A percentile compares a stretch with the other conserved stretches of the same genome.
phyloP scores from a whole-genome alignment of 2,113 vertebrate genomes.

The Miniopterus natalensis region DNA sequence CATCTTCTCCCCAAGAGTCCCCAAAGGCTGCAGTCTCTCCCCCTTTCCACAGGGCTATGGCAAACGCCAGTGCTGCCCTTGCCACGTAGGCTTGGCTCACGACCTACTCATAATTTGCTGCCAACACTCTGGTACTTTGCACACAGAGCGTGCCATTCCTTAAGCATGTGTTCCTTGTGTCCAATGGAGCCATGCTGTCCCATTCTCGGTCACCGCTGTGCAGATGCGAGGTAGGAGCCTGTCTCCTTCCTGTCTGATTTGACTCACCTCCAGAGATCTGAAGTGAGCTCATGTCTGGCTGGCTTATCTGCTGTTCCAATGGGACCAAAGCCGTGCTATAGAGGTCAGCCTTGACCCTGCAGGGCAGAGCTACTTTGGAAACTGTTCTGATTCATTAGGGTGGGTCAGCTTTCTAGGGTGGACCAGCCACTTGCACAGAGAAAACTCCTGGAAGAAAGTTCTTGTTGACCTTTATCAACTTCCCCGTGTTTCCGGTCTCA shows the following conservation, averaged over 20 bases:
- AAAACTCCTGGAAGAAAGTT: background rate
- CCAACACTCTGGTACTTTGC: background rate
- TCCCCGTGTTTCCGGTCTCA: background rate
- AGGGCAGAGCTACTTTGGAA: background rate
- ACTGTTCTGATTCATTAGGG: background rate
- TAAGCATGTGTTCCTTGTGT: background rate
- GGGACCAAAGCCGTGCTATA: background rate
- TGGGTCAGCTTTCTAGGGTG: background rate
- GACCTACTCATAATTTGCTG: background rate
- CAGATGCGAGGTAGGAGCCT: slow-evolving; percentile 1
- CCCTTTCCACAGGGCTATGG: background rate
- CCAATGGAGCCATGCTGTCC: background rate
- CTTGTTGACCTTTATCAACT: background rate
- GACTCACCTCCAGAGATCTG: slow-evolving; percentile 40
- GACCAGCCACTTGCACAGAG: background rate
- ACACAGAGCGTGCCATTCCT: background rate
- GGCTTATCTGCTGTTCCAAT: background rate
- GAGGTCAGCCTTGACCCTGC: background rate
- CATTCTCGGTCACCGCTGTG: background rate
- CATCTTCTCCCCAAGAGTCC: background rate
- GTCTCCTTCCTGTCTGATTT: slow-evolving; percentile 5
- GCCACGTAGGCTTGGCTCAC: background rate
- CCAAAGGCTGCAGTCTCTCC: background rate
- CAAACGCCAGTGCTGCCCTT: background rate
- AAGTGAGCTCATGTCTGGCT: slow-evolving; percentile 4